Percentiles rank a stretch among this genome's conserved stretches.
Evolutionary conservation across 2,797 vertebrate species (phyloP).

Genomic region (Gymnodraco acuticeps): DNA sequence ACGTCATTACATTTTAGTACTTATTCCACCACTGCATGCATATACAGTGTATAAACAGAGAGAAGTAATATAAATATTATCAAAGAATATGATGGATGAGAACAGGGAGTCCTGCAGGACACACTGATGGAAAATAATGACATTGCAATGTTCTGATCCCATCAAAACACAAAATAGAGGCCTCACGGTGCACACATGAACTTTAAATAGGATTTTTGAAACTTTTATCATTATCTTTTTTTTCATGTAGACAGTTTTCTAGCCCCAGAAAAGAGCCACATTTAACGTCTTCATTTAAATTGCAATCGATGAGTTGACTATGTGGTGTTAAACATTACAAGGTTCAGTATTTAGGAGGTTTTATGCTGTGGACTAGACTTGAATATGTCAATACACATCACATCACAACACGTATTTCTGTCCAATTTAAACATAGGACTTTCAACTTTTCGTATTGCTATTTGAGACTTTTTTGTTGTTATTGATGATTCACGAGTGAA

Average conservation of each 20-base stretch:
- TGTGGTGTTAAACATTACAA: background rate
- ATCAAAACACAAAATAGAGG: constrained; percentile 52
- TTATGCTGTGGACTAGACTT: background rate
- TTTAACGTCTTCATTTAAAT: constrained; percentile 27
- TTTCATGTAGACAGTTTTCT: constrained; percentile 1
- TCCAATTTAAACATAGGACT: background rate
- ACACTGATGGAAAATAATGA: constrained; percentile 50
- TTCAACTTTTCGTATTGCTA: background rate
- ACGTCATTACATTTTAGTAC: too few species aligned
- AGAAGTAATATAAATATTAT: background rate
- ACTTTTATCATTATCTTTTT: constrained; percentile 45
- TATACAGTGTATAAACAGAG: accelerated
- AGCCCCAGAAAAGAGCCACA: background rate
- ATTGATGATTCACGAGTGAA: background rate
- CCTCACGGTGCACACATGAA: constrained; percentile 47
- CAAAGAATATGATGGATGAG: background rate
- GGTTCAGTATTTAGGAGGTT: constrained; percentile 2
- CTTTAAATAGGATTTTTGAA: constrained; percentile 50
- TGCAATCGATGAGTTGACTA: constrained; percentile 3
- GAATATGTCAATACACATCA: background rate
- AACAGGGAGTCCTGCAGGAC: constrained; percentile 14
- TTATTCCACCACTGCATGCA: background rate
- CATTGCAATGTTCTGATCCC: constrained; percentile 49
- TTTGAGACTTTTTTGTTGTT: background rate
- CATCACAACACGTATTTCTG: background rate